Conservation (phyloP, 2,113 vertebrate species). For the Bufo bufo region DNA sequence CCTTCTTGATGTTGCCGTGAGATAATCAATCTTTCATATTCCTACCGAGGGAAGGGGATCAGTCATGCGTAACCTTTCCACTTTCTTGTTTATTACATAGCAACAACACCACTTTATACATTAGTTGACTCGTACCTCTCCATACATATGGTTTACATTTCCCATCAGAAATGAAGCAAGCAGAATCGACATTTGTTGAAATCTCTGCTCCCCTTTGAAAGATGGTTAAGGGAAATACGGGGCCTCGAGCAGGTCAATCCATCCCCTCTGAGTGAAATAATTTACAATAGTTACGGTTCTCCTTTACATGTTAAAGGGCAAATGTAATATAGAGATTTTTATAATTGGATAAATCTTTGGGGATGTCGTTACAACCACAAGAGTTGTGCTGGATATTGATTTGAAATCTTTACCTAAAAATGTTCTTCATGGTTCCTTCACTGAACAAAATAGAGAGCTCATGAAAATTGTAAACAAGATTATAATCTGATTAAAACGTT, state of each 20-base stretch:
- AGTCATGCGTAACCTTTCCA: slow-evolving; percentile 13
- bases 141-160: slow-evolving; percentile 52
- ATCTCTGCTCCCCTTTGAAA: slow-evolving; percentile 26
- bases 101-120: slow-evolving; percentile 12
- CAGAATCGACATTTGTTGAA: slow-evolving; percentile 39
- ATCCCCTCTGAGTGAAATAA: neutral
- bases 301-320: neutral
- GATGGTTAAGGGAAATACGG: slow-evolving; percentile 11
- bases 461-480: too few relatives aligned
- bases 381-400: neutral
- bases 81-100: slow-evolving; percentile 34
- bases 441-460: too few relatives aligned
- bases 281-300: neutral
- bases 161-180: slow-evolving; percentile 33
- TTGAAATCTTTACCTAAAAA: neutral
- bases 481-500: too few relatives aligned
- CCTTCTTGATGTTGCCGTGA: neutral
- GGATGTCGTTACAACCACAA: neutral
- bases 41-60: slow-evolving; percentile 2
- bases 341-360: neutral
- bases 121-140: neutral
- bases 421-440: neutral
- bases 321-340: neutral
- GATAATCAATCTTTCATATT: slow-evolving; percentile 48
- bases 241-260: neutral